Conservation (phyloP, 2,797 vertebrate genomes). For the Enteromius trimaculatus region DNA sequence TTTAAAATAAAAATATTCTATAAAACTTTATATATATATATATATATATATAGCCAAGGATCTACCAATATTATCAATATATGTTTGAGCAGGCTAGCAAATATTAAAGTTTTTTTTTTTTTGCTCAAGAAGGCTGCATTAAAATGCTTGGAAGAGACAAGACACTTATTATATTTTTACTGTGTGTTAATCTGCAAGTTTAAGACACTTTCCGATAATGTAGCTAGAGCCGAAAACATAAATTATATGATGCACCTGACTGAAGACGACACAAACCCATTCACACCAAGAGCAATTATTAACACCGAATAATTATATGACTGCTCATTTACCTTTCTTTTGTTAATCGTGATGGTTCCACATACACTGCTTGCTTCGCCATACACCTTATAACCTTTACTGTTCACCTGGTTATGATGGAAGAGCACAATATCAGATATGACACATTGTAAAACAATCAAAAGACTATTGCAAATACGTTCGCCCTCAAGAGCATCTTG, state of each 20-base stretch:
- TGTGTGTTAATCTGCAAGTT: background rate
- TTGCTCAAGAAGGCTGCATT: background rate
- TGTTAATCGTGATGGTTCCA: conserved; percentile 95
- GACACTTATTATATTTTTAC: background rate
- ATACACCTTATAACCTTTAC: conserved; percentile 97
- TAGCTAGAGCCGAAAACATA: background rate
- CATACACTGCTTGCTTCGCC: conserved; percentile 96
- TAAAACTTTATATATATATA: too few species aligned
- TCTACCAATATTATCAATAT: background rate
- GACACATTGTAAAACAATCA: background rate
- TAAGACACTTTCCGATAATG: background rate
- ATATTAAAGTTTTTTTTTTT: background rate
- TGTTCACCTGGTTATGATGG: conserved; percentile 85
- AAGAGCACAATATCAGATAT: background rate
- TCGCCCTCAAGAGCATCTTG: background rate
- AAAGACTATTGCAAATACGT: background rate
- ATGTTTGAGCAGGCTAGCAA: background rate
- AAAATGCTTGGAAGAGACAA: background rate
- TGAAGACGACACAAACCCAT: background rate
- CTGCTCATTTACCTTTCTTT: conserved; percentile 84
- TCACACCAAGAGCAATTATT: background rate
- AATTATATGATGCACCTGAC: background rate
- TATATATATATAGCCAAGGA: background rate
- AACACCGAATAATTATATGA: background rate
- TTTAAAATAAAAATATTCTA: background rate